Percentiles rank a stretch among this genome's conserved stretches.
Evolutionary conservation across 1,140 invertebrate species (phyloP).

Genomic region (Hyles vespertilio): DNA sequence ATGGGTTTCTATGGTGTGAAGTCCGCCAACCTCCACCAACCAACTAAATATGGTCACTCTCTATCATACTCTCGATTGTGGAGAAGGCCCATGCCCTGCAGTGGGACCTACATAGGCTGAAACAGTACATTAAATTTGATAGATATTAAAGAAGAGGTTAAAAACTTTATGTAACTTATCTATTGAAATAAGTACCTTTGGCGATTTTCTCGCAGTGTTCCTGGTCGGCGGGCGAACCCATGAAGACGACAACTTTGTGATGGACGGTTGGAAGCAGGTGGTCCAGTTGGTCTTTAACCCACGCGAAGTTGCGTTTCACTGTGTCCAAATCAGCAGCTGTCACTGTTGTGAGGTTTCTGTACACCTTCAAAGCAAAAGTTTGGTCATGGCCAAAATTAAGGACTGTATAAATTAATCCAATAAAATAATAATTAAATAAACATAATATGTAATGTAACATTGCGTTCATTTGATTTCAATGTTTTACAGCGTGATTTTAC

Average conservation of each 20-base stretch:
- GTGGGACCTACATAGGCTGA: too few species aligned
- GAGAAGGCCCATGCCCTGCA: too few species aligned
- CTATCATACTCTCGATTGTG: too few species aligned
- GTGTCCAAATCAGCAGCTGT: constrained; percentile 89
- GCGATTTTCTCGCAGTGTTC: constrained; percentile 90
- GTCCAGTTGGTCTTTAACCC: constrained; percentile 92
- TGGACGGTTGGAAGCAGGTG: constrained; percentile 79
- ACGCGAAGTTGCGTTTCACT: constrained; percentile 96
- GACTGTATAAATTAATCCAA: too few species aligned
- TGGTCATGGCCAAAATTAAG: too few species aligned
- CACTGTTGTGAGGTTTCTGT: constrained; percentile 91
- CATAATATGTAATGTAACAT: not conserved
- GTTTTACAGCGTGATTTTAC: constrained; percentile 36
- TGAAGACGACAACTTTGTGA: constrained; percentile 89
- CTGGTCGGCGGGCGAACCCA: constrained; percentile 94
- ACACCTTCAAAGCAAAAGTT: constrained; percentile 79
- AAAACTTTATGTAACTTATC: not conserved
- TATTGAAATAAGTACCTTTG: constrained; percentile 56
- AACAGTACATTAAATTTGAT: too few species aligned
- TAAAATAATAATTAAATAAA: too few species aligned
- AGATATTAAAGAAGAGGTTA: too few species aligned
- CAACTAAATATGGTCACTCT: too few species aligned
- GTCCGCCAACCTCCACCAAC: too few species aligned
- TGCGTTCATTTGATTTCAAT: not conserved
- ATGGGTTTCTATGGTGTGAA: too few species aligned